Base-by-base conservation (phyloP, 1,140 invertebrate genomes). In the Orussus abietinus region DNA sequence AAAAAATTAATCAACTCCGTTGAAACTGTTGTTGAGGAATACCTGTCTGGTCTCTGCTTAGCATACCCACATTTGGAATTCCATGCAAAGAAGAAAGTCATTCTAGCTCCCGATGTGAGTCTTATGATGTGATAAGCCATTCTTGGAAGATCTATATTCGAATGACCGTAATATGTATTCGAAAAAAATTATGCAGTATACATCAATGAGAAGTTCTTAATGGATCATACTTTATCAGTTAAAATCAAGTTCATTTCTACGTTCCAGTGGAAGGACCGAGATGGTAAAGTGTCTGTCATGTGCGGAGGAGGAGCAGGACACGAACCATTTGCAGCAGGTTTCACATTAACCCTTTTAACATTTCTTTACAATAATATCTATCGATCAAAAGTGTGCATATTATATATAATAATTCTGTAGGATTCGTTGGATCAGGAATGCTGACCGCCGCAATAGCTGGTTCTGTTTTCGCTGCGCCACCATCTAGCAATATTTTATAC, bases 261-360 rank as follows among this genome's bases (percentile, higher is more conserved):
- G 6, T 69, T 78, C 29, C 50, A 80, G 66, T 77, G 77, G 51
- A 57, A 66, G 45, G 66, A 69, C 55, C 57, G 42, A 7, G 45
- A 32, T 11, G 66, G 75, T 9, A 80, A 80, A 59, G 87, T 91
- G 5, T 77, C 80, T 1, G 41, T 92, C 2, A 64, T 92, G n/a
- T 80, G 79, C 45, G 90, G 89, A 3, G 90, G 90, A 14, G 89
- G 90, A 12, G 88, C 87, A 12, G 90, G 90, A 4, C 90, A 92
- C 62, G 90, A 94, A 66, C 90, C 90, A 10, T 86, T 86, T 68
- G 73, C 79, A 47, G 78, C 80, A 72, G 85, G 84, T 86, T 51
- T 47, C 53, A 45, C 49, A 21, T 18, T 15, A 34, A 22, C n/a
- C 19, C 25, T 41, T 22, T 25, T 38, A n/a, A 21, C 25, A 40